Base-by-base conservation (phyloP, 2,113 vertebrate genomes). In the Anolis sagrei region DNA sequence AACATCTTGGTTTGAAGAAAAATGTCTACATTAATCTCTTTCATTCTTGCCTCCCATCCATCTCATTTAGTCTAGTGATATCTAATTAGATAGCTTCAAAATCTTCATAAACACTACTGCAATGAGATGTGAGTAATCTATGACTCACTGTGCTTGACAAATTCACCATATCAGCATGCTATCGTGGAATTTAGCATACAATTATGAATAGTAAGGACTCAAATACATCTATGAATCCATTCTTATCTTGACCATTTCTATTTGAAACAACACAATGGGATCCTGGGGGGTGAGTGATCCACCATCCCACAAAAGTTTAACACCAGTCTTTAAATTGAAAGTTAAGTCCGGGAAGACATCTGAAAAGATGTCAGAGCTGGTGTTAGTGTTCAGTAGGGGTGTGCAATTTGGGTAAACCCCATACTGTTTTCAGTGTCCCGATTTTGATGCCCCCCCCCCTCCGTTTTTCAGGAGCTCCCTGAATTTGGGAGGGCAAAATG, bases 81-180 rank as follows among this genome's bases (percentile, higher is more conserved):
- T 79, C 32, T 79, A 85, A 85, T 79, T 58, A 72, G 66, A 25
- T 34, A 85, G 27, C 76, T 79, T 72, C 2, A 39, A 44, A 79
- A 84, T 16, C 77, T 44, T 72, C 23, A 72, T 70, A 85, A 79
- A 85, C 64, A 85, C 8, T 83, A 8, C 32, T 29, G 70, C 69
- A 39, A 83, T 44, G 51, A 62, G 34, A 83, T 44, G 32, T 62
- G 34, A 83, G 51, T 44, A 85, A 85, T 85, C 39, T 79, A 58
- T 79, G 66, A 32, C 25, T 70, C 75, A 39, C 14, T 44, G 21
- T 78, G 64, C 58, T 44, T 78, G 48, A 85, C 64, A 78, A 29
- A 49, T 3, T 3, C 25, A 70, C 32, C 49, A 58, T 39, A 70
- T 78, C 64, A 78, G 32, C 64, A 54, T 39, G 49, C 16, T 78